Conservation (phyloP, 1,140 invertebrate genomes). For the Aphidius gifuensis region DNA sequence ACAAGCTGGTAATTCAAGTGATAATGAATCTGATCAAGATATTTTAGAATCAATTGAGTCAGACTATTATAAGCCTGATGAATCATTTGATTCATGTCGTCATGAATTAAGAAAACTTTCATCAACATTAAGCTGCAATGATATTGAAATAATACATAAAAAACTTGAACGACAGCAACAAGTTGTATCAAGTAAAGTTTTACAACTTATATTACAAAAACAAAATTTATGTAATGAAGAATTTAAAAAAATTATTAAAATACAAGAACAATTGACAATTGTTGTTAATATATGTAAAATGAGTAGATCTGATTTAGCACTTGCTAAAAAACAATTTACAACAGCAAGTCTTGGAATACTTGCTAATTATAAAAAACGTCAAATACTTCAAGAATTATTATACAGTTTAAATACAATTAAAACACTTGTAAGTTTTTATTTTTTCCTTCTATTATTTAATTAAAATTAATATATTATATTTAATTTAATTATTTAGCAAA, state of each 20-base stretch:
- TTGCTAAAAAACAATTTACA: conserved; percentile 78
- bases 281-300: conserved; percentile 69
- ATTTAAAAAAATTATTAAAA: conserved; percentile 75
- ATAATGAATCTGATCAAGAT: conserved; percentile 69
- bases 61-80: conserved; percentile 63
- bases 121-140: conserved; percentile 60
- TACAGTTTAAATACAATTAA: conserved; percentile 78
- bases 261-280: conserved; percentile 70
- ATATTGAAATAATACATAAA: conserved; percentile 67
- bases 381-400: conserved; percentile 74
- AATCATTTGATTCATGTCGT: conserved; percentile 64
- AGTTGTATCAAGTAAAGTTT: conserved; percentile 87
- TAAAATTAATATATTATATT: neutral
- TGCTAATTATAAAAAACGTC: conserved; percentile 81
- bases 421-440: conserved; percentile 56
- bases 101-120: conserved; percentile 72
- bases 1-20: conserved; percentile 40
- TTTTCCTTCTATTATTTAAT: conserved; percentile 12
- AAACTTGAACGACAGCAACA: conserved; percentile 71
- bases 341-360: conserved; percentile 81
- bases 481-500: conserved; percentile 58
- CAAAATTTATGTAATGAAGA: conserved; percentile 80
- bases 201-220: conserved; percentile 87
- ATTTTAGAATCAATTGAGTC: conserved; percentile 70
- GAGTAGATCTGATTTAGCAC: conserved; percentile 68